A percentile compares a stretch with the other conserved stretches of the same genome.
Conservation (phyloP, 2,113 vertebrate genomes). For the Tenebrosternarchus preto region DNA sequence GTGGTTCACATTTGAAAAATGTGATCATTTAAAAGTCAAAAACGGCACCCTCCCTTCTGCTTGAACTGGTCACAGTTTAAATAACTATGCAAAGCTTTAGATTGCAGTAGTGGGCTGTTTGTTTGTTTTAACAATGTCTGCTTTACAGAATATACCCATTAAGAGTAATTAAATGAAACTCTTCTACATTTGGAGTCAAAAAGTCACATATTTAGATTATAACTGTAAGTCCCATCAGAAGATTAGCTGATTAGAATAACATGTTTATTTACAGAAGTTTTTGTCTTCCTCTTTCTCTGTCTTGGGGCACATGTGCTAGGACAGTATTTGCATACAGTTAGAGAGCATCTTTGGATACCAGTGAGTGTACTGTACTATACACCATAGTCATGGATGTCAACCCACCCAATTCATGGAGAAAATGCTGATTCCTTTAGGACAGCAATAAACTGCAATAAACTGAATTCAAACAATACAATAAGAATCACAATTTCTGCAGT, state of each 20-base stretch:
- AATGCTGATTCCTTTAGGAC: constrained; percentile 3
- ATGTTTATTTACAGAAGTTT: not conserved
- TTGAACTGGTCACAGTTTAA: constrained; percentile 54
- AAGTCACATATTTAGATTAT: not conserved
- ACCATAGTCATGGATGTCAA: constrained; percentile 46
- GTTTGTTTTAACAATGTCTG: constrained; percentile 16
- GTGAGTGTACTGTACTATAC: constrained; percentile 63
- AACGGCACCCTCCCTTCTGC: constrained; percentile 45
- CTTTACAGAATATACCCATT: constrained; percentile 9
- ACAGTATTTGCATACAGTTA: constrained; percentile 76
- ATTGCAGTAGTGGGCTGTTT: constrained; percentile 38
- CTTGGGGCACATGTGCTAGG: constrained; percentile 42
- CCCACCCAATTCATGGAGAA: not conserved
- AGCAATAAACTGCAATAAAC: not conserved
- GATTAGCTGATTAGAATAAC: not conserved
- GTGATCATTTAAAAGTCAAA: constrained; percentile 64
- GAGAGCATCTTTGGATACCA: constrained; percentile 60
- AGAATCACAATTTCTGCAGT: not conserved
- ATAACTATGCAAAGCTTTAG: constrained; percentile 55
- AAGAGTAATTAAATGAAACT: not conserved
- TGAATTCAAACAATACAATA: not conserved
- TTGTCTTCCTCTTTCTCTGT: constrained; percentile 14
- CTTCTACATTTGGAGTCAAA: not conserved
- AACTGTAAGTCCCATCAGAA: too few species aligned
- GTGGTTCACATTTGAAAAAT: constrained; percentile 55